Base-by-base conservation (phyloP, 1,140 invertebrate species). In the Tenebrio molitor region DNA sequence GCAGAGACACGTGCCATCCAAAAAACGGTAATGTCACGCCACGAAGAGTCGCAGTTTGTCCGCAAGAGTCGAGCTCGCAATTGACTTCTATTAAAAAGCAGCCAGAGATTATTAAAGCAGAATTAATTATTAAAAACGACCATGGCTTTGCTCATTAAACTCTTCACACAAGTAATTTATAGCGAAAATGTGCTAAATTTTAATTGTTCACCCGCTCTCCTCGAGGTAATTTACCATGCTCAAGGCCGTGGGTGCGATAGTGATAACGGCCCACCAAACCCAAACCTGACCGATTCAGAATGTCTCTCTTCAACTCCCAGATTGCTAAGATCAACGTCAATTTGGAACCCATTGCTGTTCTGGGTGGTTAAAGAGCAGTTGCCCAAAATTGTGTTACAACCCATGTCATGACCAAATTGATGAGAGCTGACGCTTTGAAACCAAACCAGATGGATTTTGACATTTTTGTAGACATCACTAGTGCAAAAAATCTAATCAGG, bases 91-190 rank as follows among this genome's bases (percentile, higher is more conserved):
- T 58, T 58, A 58, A 58, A 53, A 53, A 53, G 46, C 46, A 23
- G 46, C 21, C 46, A 23, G 36, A 39, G 46, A 23, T 53, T 53
- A 53, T 53, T 58, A 58, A 58, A 58, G 50, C 46, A 23, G 46
- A 53, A 53, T 53, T 53, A 19, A 23, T 53, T 53, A 53, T 53
- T 53, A 53, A 53, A 53, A 53, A 21, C 46, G 46, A 14, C 46
- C 46, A 53, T 53, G 46, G 46, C 44, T 50, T 21, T 50, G 16
- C 44, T 50, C 19, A 21, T 21, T 50, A 17, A 50, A 50, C 44
- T 50, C 44, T 19, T 50, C 44, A 21, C 44, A 21, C 5, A 39
- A 39, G n/a, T 39, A 39, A 39, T 39, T 39, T 39, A 39, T 39
- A n/a, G 19, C 16, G 44, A 21, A 50, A 50, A 50, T 19, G 44